These are phyloP conservation scores for Thysanoteuthis rhombus DNA, from an alignment of 2,888 invertebrate genomes.

Conservation along the genomic window DNA sequence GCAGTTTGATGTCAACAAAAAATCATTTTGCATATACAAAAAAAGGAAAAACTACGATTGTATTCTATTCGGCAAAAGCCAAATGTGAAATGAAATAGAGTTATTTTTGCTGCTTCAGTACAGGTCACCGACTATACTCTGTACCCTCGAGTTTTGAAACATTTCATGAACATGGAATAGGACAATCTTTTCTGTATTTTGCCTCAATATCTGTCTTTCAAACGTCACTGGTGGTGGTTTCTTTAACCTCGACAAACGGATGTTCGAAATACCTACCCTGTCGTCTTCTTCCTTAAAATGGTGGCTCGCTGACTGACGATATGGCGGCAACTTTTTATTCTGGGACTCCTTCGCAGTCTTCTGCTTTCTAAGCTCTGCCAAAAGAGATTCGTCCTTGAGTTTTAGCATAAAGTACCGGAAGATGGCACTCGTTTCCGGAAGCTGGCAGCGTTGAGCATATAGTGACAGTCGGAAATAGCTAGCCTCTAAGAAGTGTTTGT, in stretches of 20 bases:
- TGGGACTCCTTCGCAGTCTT: not conserved
- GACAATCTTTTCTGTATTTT: conserved; percentile 18
- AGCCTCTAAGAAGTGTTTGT: not conserved
- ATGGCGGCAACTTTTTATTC: not conserved
- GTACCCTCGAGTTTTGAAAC: not conserved
- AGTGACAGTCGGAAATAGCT: not conserved
- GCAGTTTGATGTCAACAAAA: too few species aligned
- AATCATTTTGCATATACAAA: too few species aligned
- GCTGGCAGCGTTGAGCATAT: conserved; percentile 22
- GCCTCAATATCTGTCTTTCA: not conserved
- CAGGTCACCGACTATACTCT: not conserved
- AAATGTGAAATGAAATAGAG: not conserved
- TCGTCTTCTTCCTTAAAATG: not conserved
- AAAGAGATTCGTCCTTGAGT: conserved; percentile 16
- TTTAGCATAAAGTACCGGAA: conserved; percentile 14
- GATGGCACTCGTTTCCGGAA: not conserved
- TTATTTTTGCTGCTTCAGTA: not conserved
- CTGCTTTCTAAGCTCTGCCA: conserved; percentile 14
- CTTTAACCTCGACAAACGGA: conserved; percentile 23
- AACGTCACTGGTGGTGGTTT: not conserved
- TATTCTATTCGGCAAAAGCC: too few species aligned
- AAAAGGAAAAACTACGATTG: too few species aligned
- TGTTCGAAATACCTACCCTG: not conserved
- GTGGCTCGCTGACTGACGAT: not conserved
- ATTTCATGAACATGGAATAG: not conserved